Conservation (phyloP, 2,797 vertebrate genomes). For the Ctenosaura bakeri region DNA sequence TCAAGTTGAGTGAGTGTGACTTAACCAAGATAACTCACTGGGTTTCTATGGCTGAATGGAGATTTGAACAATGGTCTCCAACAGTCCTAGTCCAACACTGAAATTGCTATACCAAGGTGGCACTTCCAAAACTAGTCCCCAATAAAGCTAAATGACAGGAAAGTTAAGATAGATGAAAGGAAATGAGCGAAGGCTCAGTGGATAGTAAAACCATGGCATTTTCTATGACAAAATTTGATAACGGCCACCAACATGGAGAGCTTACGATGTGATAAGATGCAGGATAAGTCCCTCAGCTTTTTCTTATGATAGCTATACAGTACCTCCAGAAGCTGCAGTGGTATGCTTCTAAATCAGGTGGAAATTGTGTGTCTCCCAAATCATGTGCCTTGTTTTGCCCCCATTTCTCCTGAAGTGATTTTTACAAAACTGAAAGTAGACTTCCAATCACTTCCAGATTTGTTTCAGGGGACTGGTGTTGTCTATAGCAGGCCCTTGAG, state of each 20-base stretch:
- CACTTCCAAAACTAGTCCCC: neutral
- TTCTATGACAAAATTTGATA: neutral
- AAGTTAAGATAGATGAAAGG: neutral
- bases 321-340: neutral
- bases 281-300: neutral
- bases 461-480: too few species aligned
- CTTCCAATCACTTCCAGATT: too few species aligned
- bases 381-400: neutral
- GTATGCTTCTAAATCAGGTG: neutral
- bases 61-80: too few species aligned
- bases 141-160: neutral
- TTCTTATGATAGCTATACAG: neutral
- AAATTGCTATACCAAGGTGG: too few species aligned
- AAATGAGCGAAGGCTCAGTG: too few species aligned
- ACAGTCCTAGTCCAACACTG: too few species aligned
- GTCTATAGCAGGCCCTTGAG: too few species aligned
- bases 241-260: neutral
- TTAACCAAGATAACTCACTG: too few species aligned
- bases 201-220: neutral
- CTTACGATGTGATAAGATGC: neutral
- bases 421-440: too few species aligned
- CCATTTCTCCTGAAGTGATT: too few species aligned
- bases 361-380: neutral
- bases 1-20: too few species aligned
- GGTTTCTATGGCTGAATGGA: too few species aligned